Base-by-base conservation (phyloP, 2,113 vertebrate species). In the Engraulis encrasicolus region DNA sequence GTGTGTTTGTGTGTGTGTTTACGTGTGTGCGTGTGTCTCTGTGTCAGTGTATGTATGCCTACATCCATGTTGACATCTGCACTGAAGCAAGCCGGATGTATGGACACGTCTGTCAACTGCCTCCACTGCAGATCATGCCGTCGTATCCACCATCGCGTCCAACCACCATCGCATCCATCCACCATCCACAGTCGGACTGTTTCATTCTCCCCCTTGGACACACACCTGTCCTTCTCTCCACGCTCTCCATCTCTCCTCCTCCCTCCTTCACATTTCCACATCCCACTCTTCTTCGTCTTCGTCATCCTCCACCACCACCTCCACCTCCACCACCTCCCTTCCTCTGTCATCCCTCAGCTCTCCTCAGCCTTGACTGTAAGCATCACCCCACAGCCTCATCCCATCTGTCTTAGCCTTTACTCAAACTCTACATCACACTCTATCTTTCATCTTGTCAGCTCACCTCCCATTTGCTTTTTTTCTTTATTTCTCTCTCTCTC, bases 31-130 rank as follows among this genome's bases (percentile, higher is more conserved):
- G n/a, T n/a, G n/a, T n/a, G n/a, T n/a, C n/a, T n/a, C n/a, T n/a
- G n/a, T n/a, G n/a, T n/a, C n/a, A n/a, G n/a, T n/a, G n/a, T n/a
- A n/a, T n/a, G n/a, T n/a, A n/a, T n/a, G n/a, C n/a, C n/a, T n/a
- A n/a, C n/a, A n/a, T n/a, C n/a, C n/a, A n/a, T n/a, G n/a, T n/a
- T 74, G 66, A 74, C 66, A 74, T 74, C 66, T 74, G 66, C 66
- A 74, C 66, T 74, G 66, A 74, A 74, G 66, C 66, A 74, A 36
- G 66, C 66, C 66, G 66, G 66, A 74, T 74, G 66, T 74, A 74
- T 74, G 66, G 66, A 74, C 31, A 31, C 31, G 12, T 27, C 3
- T 9, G 61, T 27, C 61, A 20, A 27, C 0, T 11, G 1, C 61
- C 61, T 71, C 61, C 12, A 11, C 27, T 27, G 14, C 12, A 45